Conservation (phyloP, 2,113 vertebrate genomes). For the Sturnira hondurensis region DNA sequence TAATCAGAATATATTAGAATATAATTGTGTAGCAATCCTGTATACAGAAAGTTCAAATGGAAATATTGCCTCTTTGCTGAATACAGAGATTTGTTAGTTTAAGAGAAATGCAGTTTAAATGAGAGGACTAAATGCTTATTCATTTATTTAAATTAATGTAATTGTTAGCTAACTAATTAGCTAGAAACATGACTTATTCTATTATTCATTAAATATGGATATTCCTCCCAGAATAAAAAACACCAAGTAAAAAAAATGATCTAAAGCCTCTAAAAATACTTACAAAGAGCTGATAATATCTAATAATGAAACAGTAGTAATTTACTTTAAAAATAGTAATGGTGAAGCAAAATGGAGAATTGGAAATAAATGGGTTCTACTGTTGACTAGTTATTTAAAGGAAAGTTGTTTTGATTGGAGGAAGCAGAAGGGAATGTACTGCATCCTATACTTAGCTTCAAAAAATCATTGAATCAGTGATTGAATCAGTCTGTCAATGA, state of each 20-base stretch:
- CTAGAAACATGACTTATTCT: constrained; percentile 63
- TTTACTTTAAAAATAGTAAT: constrained; percentile 61
- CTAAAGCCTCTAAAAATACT: constrained; percentile 48
- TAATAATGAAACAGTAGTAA: constrained; percentile 7
- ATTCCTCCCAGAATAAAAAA: constrained; percentile 59
- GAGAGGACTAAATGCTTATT: constrained; percentile 60
- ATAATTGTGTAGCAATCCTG: constrained; percentile 75
- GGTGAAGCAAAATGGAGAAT: constrained; percentile 37
- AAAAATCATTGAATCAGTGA: neutral
- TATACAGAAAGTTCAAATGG: constrained; percentile 80
- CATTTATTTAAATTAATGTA: constrained; percentile 77
- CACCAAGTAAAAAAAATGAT: constrained; percentile 37
- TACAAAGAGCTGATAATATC: constrained; percentile 34
- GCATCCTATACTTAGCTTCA: neutral
- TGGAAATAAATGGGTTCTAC: constrained; percentile 44
- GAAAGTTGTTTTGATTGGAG: constrained; percentile 24
- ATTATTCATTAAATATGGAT: constrained; percentile 72
- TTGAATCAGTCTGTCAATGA: neutral
- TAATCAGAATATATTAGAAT: constrained; percentile 79
- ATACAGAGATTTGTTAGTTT: constrained; percentile 49
- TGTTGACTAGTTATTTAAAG: constrained; percentile 44
- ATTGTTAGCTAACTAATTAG: constrained; percentile 79
- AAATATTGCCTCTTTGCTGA: constrained; percentile 75
- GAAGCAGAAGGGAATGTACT: neutral
- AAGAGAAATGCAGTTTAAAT: constrained; percentile 73